These are phyloP conservation scores for Enteromius anoplus DNA, from an alignment of 2,797 vertebrate species.

Conservation along the genomic window DNA sequence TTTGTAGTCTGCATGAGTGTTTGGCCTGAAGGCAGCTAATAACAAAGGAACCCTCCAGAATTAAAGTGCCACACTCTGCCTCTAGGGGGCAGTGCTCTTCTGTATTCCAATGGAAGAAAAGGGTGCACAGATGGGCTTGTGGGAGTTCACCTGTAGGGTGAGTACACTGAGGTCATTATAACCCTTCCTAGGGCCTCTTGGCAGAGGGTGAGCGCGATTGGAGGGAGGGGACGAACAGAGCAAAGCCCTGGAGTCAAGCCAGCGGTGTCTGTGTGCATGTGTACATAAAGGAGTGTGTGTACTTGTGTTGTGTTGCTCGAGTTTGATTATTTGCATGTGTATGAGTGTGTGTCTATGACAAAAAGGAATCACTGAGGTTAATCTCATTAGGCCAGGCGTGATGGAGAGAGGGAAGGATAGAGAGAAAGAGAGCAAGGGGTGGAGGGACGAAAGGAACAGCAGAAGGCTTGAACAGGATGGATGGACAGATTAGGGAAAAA, in stretches of 20 bases:
- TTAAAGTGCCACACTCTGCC: conserved; percentile 24
- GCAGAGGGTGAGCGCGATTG: conserved; percentile 44
- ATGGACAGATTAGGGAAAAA: conserved; percentile 70
- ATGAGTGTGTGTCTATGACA: conserved; percentile 54
- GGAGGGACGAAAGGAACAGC: conserved; percentile 64
- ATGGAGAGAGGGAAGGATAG: conserved; percentile 64
- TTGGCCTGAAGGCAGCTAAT: conserved; percentile 36
- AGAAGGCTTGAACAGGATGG: conserved; percentile 74
- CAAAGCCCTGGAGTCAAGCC: conserved; percentile 56
- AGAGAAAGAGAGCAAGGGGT: conserved; percentile 7
- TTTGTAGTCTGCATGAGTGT: conserved; percentile 39
- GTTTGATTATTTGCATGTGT: conserved; percentile 59
- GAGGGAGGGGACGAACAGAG: conserved; percentile 30
- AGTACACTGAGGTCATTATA: conserved; percentile 74
- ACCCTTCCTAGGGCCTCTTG: conserved; percentile 72
- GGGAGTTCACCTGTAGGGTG: conserved; percentile 73
- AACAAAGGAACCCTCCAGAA: conserved; percentile 48
- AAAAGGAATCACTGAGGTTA: conserved; percentile 72
- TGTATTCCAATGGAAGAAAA: conserved; percentile 56
- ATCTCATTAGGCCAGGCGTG: conserved; percentile 80
- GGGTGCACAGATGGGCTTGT: conserved; percentile 73
- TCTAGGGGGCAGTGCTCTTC: conserved; percentile 49
- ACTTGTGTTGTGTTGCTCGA: conserved; percentile 42
- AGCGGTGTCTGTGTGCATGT: conserved; percentile 49
- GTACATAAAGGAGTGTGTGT: conserved; percentile 62